Conservation (phyloP, 2,113 vertebrate genomes). For the Dermatemys mawii region DNA sequence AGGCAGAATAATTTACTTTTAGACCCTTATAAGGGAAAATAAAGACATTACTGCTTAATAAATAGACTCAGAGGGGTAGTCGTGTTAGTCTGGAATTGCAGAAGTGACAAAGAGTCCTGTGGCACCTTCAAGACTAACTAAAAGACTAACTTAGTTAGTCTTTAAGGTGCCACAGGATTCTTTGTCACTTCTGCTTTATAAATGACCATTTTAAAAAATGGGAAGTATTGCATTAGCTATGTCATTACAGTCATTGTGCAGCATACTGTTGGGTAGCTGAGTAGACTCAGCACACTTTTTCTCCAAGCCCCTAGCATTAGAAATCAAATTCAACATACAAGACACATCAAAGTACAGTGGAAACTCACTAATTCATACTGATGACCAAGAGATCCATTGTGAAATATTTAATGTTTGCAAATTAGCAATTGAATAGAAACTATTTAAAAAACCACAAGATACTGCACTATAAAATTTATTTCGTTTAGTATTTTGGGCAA, state of each 20-base stretch:
- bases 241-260: not conserved
- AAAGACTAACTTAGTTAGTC: too few relatives aligned
- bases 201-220: not conserved
- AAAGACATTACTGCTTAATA: not conserved
- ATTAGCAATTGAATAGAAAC: slow-evolving; percentile 22
- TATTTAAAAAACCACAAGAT: not conserved
- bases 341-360: slow-evolving; percentile 7
- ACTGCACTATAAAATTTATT: not conserved
- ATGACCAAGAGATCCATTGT: slow-evolving; percentile 25
- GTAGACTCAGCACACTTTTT: not conserved
- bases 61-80: too few relatives aligned
- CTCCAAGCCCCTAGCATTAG: slow-evolving; percentile 12
- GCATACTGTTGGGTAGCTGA: not conserved
- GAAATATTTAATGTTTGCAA: slow-evolving; percentile 46
- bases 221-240: not conserved
- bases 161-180: too few relatives aligned
- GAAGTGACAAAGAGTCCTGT: too few relatives aligned
- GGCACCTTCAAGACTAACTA: too few relatives aligned
- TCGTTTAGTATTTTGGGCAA: not conserved
- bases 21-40: not conserved
- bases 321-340: slow-evolving; percentile 35
- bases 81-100: too few relatives aligned
- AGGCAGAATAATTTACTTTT: not conserved
- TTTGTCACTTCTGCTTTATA: not conserved
- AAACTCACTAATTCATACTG: not conserved